Conservation (phyloP, 2,888 invertebrate species). For the Ormyrus thymus region DNA sequence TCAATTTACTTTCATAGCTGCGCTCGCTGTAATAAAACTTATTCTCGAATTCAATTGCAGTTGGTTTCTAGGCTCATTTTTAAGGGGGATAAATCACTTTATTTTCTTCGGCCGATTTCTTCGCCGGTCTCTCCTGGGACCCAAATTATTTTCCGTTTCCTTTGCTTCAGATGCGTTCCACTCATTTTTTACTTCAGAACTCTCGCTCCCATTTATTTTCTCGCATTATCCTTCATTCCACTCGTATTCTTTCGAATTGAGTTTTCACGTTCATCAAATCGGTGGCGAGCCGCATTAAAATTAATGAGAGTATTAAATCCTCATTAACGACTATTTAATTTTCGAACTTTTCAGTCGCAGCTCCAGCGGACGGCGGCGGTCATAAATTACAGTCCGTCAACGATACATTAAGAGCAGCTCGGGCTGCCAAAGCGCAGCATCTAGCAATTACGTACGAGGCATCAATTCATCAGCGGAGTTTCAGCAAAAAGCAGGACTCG, state of each 20-base stretch:
- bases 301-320: not conserved
- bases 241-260: constrained; percentile 12
- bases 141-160: constrained; percentile 17
- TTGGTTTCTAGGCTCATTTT: constrained; percentile 18
- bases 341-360: not conserved
- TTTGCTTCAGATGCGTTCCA: constrained; percentile 5
- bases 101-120: constrained; percentile 18
- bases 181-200: constrained; percentile 15
- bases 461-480: constrained; percentile 20
- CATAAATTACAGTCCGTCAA: no score
- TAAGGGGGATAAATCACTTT: constrained; percentile 25
- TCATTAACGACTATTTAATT: not conserved
- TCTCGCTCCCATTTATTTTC: constrained; percentile 11
- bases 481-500: not conserved
- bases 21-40: not conserved
- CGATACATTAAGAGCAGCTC: no score
- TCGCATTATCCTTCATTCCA: constrained; percentile 26
- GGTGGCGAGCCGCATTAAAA: not conserved
- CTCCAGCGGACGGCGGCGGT: no score
- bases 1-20: not conserved
- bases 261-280: constrained; percentile 21
- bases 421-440: no score
- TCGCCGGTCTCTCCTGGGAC: not conserved
- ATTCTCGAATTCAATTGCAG: constrained; percentile 4
- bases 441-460: not conserved